These are phyloP conservation scores for Eupristina koningsbergeri DNA, from an alignment of 1,140 invertebrate species.

Conservation along the genomic window DNA sequence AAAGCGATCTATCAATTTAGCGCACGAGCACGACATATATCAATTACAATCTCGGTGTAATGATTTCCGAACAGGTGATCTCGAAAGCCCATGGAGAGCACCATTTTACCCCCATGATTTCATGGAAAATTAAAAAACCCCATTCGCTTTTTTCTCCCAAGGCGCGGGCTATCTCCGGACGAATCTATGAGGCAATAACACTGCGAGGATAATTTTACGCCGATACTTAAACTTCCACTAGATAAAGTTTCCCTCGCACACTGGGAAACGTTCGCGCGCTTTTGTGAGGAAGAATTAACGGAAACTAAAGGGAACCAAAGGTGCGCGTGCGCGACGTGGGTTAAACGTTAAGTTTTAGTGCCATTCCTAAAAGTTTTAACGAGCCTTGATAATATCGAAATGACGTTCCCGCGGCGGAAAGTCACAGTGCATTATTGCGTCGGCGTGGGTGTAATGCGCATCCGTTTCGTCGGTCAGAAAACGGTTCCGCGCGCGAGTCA, in stretches of 20 bases:
- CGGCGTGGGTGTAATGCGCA: background rate
- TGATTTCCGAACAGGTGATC: conserved; percentile 21
- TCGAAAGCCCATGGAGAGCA: background rate
- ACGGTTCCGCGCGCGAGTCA: background rate
- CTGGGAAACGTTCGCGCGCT: conserved; percentile 7
- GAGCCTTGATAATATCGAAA: conserved; percentile 39
- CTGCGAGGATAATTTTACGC: conserved; percentile 42
- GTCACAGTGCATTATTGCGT: background rate
- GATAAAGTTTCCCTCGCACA: conserved; percentile 39
- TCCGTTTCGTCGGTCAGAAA: conserved; percentile 22
- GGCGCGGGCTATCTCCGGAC: background rate
- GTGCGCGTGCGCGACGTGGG: conserved; percentile 13
- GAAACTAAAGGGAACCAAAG: conserved; percentile 11
- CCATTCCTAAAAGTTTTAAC: conserved; percentile 49
- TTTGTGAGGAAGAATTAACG: conserved; percentile 46
- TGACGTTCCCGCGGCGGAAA: conserved; percentile 1
- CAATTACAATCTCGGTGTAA: background rate
- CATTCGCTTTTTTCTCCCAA: conserved; percentile 37
- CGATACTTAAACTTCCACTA: conserved; percentile 43
- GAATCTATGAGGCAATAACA: conserved; percentile 36
- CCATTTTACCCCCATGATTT: background rate
- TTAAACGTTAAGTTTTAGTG: conserved; percentile 36
- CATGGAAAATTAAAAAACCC: background rate
- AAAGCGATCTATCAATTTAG: background rate
- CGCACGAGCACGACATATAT: background rate